phyloP scores from a whole-genome alignment of 2,888 invertebrate species.

The Agrotis exclamationis region DNA sequence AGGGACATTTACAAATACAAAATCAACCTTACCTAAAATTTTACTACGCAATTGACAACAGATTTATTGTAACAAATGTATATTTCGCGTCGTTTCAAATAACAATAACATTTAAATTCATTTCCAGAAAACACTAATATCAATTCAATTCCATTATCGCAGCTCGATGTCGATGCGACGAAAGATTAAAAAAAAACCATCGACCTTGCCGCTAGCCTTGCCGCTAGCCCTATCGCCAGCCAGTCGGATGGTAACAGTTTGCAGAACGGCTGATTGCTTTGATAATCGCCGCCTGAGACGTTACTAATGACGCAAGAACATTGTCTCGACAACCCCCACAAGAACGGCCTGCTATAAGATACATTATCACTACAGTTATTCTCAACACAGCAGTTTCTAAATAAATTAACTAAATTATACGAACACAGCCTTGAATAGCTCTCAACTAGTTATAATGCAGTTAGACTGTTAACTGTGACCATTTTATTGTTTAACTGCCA shows the following conservation, averaged over 20 bases:
- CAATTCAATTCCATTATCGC: constrained; percentile 23
- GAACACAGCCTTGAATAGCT: constrained; percentile 39
- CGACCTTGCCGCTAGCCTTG: constrained; percentile 46
- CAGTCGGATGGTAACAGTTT: constrained; percentile 78
- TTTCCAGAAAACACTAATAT: constrained; percentile 25
- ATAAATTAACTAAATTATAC: constrained; percentile 51
- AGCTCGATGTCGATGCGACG: constrained; percentile 43
- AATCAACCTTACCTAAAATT: constrained; percentile 4
- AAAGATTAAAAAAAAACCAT: constrained; percentile 43
- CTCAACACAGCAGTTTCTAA: constrained; percentile 43
- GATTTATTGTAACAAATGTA: constrained; percentile 23
- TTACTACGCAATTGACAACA: not conserved
- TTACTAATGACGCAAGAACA: constrained; percentile 85
- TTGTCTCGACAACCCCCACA: constrained; percentile 72
- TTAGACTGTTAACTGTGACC: constrained; percentile 44
- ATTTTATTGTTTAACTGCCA: constrained; percentile 48
- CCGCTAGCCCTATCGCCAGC: constrained; percentile 57
- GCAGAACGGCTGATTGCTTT: constrained; percentile 86
- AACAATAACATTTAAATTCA: constrained; percentile 27
- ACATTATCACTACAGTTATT: constrained; percentile 70
- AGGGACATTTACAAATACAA: not conserved
- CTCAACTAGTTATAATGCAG: constrained; percentile 50
- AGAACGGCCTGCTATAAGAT: constrained; percentile 70
- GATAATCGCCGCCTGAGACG: constrained; percentile 86
- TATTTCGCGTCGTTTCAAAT: constrained; percentile 14